A percentile compares a stretch with the other conserved stretches of the same genome.
phyloP scores from a whole-genome alignment of 2,888 invertebrate species.

The Stenoptilia bipunctidactyla region DNA sequence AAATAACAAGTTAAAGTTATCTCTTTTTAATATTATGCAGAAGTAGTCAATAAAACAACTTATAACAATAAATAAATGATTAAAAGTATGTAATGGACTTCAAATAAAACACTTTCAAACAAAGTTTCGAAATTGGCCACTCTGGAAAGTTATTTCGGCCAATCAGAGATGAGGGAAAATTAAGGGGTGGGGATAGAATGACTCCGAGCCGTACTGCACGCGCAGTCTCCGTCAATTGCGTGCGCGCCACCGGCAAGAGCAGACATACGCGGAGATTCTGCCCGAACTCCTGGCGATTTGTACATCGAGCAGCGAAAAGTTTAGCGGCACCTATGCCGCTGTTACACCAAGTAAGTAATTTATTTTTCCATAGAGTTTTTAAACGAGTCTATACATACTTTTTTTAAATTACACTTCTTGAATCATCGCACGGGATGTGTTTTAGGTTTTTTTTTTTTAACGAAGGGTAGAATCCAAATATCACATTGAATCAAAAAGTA shows the following conservation, averaged over 20 bases:
- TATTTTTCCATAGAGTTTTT: too few relatives aligned
- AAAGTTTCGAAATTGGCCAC: constrained; percentile 14
- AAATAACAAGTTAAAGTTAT: too few relatives aligned
- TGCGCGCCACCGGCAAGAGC: constrained; percentile 39
- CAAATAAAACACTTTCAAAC: not conserved
- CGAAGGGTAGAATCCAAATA: too few relatives aligned
- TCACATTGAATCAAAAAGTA: too few relatives aligned
- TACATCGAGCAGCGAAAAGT: constrained; percentile 29
- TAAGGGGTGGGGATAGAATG: constrained; percentile 28
- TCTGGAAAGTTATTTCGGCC: constrained; percentile 23
- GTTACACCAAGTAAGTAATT: constrained; percentile 42
- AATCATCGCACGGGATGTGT: too few relatives aligned
- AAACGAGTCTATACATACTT: too few relatives aligned
- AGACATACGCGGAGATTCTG: constrained; percentile 28
- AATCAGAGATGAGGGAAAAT: constrained; percentile 19
- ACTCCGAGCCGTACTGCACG: constrained; percentile 38
- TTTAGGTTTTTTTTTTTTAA: too few relatives aligned
- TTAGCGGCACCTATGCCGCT: constrained; percentile 52
- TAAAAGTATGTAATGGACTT: too few relatives aligned
- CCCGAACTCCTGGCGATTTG: constrained; percentile 20
- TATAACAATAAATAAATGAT: too few relatives aligned
- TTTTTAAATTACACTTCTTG: too few relatives aligned
- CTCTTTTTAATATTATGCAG: too few relatives aligned
- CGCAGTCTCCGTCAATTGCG: constrained; percentile 31
- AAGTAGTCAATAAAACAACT: too few relatives aligned